Conservation (phyloP, 1,140 invertebrate genomes). For the Coenobita brevimanus region DNA sequence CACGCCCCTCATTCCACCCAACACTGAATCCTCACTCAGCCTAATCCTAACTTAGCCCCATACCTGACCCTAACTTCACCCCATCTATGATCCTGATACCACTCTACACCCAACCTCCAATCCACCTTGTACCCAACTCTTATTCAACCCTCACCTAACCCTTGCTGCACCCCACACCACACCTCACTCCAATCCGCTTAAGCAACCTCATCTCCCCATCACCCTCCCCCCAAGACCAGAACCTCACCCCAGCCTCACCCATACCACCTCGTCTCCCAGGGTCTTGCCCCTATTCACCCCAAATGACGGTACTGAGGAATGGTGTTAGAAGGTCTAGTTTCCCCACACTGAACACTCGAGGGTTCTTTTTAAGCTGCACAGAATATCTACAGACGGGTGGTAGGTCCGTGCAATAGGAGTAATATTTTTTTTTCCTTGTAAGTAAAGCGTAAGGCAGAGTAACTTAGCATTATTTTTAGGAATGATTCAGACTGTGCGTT, state of each 20-base stretch:
- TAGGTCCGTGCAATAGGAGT: constrained; percentile 65
- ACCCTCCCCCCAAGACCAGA: too few species aligned
- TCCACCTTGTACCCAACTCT: too few species aligned
- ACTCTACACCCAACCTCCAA: too few species aligned
- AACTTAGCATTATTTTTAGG: constrained; percentile 60
- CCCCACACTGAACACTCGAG: constrained; percentile 37
- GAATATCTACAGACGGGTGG: constrained; percentile 60
- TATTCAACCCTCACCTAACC: too few species aligned
- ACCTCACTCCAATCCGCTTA: too few species aligned
- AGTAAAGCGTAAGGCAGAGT: constrained; percentile 53
- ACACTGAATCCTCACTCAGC: too few species aligned
- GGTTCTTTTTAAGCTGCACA: constrained; percentile 46
- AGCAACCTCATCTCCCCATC: too few species aligned
- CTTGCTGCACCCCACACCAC: too few species aligned
- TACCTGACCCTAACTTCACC: too few species aligned
- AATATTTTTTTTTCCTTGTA: constrained; percentile 20
- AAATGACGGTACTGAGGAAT: constrained; percentile 27
- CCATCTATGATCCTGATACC: too few species aligned
- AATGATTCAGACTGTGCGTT: constrained; percentile 37
- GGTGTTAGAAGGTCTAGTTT: constrained; percentile 39
- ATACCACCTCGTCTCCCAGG: neutral
- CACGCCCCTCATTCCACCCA: too few species aligned
- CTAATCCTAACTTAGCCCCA: too few species aligned
- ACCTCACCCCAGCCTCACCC: neutral
- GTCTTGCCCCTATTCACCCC: constrained; percentile 28